phyloP scores from a whole-genome alignment of 2,113 vertebrate genomes.

The Hippocampus mohnikei region DNA sequence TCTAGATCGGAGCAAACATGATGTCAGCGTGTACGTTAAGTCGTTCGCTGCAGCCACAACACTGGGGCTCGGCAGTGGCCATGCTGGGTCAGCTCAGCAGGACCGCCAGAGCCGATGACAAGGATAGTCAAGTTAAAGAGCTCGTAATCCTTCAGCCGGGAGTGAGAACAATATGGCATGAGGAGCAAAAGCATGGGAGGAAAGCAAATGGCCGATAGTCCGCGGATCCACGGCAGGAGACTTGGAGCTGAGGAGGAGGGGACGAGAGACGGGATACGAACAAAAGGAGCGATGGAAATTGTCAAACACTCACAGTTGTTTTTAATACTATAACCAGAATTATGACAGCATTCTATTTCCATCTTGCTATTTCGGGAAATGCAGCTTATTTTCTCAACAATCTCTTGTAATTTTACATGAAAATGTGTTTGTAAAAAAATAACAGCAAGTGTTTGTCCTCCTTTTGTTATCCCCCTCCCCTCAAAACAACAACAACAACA shows the following conservation, averaged over 20 bases:
- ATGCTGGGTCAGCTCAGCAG: conserved; percentile 73
- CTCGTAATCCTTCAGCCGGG: conserved; percentile 81
- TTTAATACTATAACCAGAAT: background rate
- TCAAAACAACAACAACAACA: background rate
- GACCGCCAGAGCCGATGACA: conserved; percentile 69
- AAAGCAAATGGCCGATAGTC: conserved; percentile 40
- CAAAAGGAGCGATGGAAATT: conserved; percentile 9
- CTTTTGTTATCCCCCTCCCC: too few relatives aligned
- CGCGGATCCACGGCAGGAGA: conserved; percentile 14
- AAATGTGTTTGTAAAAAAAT: background rate
- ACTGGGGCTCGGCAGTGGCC: conserved; percentile 55
- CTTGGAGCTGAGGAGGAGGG: conserved; percentile 2
- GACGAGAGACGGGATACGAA: conserved; percentile 7
- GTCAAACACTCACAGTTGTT: background rate
- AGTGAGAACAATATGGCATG: conserved; percentile 51
- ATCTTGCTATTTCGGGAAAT: background rate
- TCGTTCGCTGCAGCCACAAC: conserved; percentile 50
- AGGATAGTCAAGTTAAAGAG: conserved; percentile 75
- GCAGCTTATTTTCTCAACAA: background rate
- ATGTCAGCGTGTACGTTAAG: conserved; percentile 29
- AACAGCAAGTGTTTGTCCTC: too few relatives aligned
- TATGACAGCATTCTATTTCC: background rate
- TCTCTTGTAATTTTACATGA: background rate
- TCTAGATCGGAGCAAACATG: background rate
- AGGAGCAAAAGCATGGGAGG: conserved; percentile 31